These are phyloP conservation scores for Saguinus imperator DNA, from an alignment of 2,113 vertebrate species.

Conservation along the genomic window DNA sequence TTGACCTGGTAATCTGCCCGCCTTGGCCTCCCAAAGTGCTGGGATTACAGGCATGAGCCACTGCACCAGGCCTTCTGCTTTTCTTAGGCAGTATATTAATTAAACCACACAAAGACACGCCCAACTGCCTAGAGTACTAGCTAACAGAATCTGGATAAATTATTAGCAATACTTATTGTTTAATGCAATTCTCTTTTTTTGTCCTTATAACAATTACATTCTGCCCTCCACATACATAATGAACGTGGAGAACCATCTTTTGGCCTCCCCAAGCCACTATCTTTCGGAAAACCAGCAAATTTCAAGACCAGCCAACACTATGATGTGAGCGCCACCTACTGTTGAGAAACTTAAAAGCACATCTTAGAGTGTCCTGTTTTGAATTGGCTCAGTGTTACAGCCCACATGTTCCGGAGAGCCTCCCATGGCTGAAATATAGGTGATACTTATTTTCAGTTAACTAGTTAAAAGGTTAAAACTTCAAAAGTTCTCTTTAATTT, in stretches of 20 bases:
- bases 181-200: not conserved
- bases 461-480: not conserved
- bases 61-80: not conserved
- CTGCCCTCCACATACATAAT: not conserved
- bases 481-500: not conserved
- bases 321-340: slow-evolving; percentile 66
- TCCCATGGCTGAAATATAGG: not conserved
- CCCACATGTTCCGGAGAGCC: not conserved
- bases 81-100: not conserved
- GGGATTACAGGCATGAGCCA: too few species aligned
- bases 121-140: not conserved
- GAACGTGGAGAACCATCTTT: not conserved
- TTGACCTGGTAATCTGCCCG: too few species aligned
- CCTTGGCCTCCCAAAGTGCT: too few species aligned
- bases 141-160: not conserved
- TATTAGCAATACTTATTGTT: not conserved
- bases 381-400: not conserved
- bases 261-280: not conserved
- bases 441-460: not conserved
- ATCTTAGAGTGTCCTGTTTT: not conserved
- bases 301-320: not conserved
- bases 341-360: not conserved
- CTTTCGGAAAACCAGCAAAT: not conserved
- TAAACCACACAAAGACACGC: not conserved
- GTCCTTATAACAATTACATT: not conserved